Conservation (phyloP, 2,113 vertebrate species). For the Pollimyrus isidori region DNA sequence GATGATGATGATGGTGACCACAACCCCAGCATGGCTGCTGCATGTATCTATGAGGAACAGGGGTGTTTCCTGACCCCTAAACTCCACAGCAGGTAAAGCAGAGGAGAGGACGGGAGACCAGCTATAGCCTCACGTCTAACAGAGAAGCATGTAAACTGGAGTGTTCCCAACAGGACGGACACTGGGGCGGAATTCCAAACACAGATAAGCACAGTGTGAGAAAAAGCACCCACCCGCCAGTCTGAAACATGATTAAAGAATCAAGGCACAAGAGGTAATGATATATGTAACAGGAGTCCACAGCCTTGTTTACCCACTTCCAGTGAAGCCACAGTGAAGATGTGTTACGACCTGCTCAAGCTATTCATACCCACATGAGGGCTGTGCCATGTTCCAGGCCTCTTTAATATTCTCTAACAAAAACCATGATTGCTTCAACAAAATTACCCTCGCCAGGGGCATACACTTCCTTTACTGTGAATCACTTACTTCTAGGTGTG, state of each 20-base stretch:
- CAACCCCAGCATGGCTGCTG: not conserved
- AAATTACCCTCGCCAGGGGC: not conserved
- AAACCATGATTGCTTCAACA: not conserved
- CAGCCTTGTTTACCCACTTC: not conserved
- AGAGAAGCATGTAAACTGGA: not conserved
- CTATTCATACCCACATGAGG: not conserved
- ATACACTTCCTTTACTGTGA: not conserved
- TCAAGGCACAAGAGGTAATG: not conserved
- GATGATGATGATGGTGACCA: not conserved
- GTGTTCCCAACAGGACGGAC: not conserved
- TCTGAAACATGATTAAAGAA: not conserved
- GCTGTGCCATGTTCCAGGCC: not conserved
- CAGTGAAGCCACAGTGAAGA: not conserved
- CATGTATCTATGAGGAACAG: not conserved
- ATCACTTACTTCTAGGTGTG: not conserved
- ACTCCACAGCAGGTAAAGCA: not conserved
- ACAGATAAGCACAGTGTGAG: not conserved
- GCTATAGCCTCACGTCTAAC: not conserved
- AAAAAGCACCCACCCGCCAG: not conserved
- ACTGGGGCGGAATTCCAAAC: not conserved
- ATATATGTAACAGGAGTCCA: not conserved
- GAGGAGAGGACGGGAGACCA: constrained; percentile 23
- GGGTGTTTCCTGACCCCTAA: not conserved
- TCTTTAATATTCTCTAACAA: not conserved
- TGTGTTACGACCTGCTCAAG: not conserved